These are phyloP conservation scores for Glyphotaelius pellucidus DNA, from an alignment of 2,888 invertebrate genomes.

Conservation along the genomic window DNA sequence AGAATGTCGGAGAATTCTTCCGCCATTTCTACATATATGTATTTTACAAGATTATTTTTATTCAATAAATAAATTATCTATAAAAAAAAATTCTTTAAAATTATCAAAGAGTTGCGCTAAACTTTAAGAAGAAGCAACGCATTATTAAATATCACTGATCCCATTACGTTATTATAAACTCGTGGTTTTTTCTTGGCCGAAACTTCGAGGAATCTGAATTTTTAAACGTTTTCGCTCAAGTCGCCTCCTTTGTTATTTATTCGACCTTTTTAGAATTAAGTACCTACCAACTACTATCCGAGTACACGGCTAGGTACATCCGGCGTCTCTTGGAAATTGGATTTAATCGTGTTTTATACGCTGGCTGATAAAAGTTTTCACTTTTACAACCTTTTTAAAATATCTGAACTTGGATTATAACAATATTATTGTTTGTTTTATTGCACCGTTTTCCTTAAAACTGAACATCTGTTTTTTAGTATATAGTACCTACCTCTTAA, in stretches of 20 bases:
- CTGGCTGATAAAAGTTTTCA: neutral
- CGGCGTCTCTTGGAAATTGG: neutral
- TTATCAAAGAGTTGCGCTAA: neutral
- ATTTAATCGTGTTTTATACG: neutral
- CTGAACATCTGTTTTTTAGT: neutral
- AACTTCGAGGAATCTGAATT: neutral
- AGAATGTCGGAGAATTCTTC: neutral
- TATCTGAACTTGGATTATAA: neutral
- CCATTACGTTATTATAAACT: neutral
- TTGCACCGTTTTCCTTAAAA: neutral
- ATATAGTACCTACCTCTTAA: neutral
- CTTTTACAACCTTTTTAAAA: neutral
- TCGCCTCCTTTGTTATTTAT: neutral
- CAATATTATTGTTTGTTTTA: neutral
- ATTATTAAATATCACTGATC: neutral
- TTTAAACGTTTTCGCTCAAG: neutral
- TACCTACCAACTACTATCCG: neutral
- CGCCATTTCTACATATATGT: neutral
- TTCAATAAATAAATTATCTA: neutral
- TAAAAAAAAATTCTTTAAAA: neutral
- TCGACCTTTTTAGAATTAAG: neutral
- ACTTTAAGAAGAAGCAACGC: neutral
- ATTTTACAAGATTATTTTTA: neutral
- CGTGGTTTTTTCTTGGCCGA: neutral
- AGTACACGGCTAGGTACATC: neutral